Evolutionary conservation across 1,140 invertebrate species (phyloP).

Genomic region (Brachionus plicatilis): DNA sequence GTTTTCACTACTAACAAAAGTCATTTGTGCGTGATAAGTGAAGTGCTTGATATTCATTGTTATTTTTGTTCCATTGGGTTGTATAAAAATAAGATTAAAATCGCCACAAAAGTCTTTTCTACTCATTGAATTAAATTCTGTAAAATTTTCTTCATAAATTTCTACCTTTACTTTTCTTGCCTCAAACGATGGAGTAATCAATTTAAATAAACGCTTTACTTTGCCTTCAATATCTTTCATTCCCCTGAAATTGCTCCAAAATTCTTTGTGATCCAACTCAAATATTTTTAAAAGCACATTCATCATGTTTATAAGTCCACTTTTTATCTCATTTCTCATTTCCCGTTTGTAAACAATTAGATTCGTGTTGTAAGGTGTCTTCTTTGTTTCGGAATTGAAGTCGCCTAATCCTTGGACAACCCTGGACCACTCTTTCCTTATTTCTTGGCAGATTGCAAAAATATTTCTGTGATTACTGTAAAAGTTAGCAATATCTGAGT

Average conservation of each 20-base stretch:
- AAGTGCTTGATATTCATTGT: neutral
- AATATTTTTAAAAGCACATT: conserved; percentile 35
- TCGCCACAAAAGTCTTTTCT: neutral
- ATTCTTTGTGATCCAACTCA: neutral
- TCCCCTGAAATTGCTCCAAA: neutral
- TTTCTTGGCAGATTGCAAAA: neutral
- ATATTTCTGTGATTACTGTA: neutral
- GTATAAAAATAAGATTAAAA: neutral
- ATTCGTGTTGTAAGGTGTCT: neutral
- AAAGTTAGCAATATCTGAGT: neutral
- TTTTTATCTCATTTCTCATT: conserved; percentile 39
- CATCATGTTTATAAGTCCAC: conserved; percentile 33
- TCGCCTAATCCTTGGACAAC: conserved; percentile 21
- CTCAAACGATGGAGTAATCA: conserved; percentile 6
- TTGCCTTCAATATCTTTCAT: neutral
- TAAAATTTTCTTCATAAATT: neutral
- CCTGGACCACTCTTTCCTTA: conserved; percentile 35
- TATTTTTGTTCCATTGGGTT: neutral
- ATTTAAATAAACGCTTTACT: neutral
- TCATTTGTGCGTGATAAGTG: conserved; percentile 15
- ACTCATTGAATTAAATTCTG: neutral
- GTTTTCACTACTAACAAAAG: neutral
- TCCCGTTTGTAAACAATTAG: conserved; percentile 21
- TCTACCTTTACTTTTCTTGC: neutral
- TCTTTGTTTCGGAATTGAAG: neutral